Percentiles rank a stretch among this genome's conserved stretches.
Conservation (phyloP, 37 sponge, comb jelly and placozoan species). For the Petrosia ficiformis region DNA sequence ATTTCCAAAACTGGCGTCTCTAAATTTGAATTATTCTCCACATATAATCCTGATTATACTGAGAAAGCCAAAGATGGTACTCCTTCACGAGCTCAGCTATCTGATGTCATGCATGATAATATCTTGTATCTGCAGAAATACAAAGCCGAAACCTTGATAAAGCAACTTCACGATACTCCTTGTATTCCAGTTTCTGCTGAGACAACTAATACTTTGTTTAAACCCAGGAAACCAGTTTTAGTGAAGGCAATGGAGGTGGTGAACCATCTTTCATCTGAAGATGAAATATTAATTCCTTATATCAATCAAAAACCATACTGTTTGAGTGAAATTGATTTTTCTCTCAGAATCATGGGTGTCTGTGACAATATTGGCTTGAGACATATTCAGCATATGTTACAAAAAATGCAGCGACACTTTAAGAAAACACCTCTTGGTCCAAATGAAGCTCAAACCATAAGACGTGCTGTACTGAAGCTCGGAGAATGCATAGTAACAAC, state of each 20-base stretch:
- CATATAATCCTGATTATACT: neutral
- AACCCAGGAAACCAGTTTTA: neutral
- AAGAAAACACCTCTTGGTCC: neutral
- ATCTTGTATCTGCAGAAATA: neutral
- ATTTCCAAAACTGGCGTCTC: constrained; percentile 19
- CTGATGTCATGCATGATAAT: neutral
- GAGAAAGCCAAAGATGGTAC: neutral
- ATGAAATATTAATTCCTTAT: neutral
- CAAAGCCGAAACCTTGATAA: neutral
- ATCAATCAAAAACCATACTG: neutral
- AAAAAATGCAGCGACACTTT: neutral
- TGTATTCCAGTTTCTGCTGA: constrained; percentile 29
- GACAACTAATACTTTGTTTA: neutral
- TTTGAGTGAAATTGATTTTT: neutral
- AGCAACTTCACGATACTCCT: neutral
- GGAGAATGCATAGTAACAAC: too few relatives aligned
- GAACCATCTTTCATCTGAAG: neutral
- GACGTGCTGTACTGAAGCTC: neutral
- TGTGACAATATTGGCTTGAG: neutral
- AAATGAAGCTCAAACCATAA: neutral
- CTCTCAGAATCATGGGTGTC: neutral
- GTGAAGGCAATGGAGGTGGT: neutral
- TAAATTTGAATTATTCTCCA: constrained; percentile 5
- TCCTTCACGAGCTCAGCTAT: neutral
- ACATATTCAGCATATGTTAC: neutral